phyloP scores from a whole-genome alignment of 2,888 invertebrate species.

The Spicauda simplicius region DNA sequence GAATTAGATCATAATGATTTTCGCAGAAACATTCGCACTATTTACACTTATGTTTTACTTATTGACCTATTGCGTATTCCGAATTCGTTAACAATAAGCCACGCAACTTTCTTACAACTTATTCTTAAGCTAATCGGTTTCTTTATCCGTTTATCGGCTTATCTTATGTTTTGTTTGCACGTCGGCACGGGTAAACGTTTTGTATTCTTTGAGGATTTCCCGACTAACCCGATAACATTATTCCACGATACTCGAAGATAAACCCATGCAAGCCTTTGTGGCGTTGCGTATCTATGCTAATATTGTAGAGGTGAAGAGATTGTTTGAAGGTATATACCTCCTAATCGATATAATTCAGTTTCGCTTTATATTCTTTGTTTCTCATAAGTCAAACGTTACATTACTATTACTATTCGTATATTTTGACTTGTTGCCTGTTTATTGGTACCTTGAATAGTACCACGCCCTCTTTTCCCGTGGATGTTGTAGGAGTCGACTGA shows the following conservation, averaged over 20 bases:
- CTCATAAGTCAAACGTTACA: too few relatives aligned
- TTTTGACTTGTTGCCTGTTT: too few relatives aligned
- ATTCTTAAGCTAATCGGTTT: constrained; percentile 37
- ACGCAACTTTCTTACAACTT: constrained; percentile 10
- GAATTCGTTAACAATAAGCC: constrained; percentile 3
- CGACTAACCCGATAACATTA: constrained; percentile 54
- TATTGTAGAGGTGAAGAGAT: too few relatives aligned
- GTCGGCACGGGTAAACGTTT: constrained; percentile 46
- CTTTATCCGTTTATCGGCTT: constrained; percentile 45
- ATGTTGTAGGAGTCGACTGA: too few relatives aligned
- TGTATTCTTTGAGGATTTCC: constrained; percentile 53
- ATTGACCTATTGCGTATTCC: constrained; percentile 9
- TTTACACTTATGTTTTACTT: not conserved
- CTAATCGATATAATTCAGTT: too few relatives aligned
- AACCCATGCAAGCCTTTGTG: constrained; percentile 29
- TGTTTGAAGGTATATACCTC: too few relatives aligned
- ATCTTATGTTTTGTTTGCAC: constrained; percentile 51
- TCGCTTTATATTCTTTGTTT: too few relatives aligned
- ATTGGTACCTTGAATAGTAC: too few relatives aligned
- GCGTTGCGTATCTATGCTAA: constrained; percentile 10
- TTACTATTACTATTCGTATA: too few relatives aligned
- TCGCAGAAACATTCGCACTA: constrained; percentile 4
- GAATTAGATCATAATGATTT: not conserved
- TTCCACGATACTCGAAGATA: constrained; percentile 45
- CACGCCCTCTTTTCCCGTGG: too few relatives aligned